phyloP scores from a whole-genome alignment of 2,113 vertebrate species.

The Gymnocephalus cernua region DNA sequence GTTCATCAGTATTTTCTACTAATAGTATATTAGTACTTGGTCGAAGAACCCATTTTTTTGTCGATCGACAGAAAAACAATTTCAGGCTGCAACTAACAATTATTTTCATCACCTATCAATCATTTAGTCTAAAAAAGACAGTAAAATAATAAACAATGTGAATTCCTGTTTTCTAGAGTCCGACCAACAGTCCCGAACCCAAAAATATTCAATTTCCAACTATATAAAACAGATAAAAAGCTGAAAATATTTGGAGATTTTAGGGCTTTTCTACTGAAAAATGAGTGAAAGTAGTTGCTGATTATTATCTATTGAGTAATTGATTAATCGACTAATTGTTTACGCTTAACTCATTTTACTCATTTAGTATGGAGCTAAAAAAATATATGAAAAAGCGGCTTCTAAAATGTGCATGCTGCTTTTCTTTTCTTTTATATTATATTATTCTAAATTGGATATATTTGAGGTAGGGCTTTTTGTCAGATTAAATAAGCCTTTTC shows the following conservation, averaged over 20 bases:
- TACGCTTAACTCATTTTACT: background rate
- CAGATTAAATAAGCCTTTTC: too few relatives aligned
- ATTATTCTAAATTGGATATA: background rate
- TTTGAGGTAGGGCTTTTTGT: background rate
- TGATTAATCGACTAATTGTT: background rate
- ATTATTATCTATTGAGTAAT: background rate
- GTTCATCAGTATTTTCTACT: background rate
- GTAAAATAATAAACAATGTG: background rate
- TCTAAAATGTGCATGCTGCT: background rate
- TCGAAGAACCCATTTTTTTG: background rate
- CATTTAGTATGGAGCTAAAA: background rate
- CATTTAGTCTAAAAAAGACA: background rate
- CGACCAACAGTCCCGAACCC: background rate
- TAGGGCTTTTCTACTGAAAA: background rate
- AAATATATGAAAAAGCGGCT: background rate
- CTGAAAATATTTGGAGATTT: background rate
- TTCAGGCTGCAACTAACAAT: background rate
- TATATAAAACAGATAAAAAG: background rate
- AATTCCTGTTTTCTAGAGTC: background rate
- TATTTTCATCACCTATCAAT: background rate
- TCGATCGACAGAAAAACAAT: background rate
- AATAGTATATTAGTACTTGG: background rate
- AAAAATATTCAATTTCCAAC: background rate
- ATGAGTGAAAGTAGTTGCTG: background rate
- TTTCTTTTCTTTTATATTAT: background rate